These are phyloP conservation scores for Setophaga kirtlandii DNA, from an alignment of 2,113 vertebrate genomes.

Conservation along the genomic window DNA sequence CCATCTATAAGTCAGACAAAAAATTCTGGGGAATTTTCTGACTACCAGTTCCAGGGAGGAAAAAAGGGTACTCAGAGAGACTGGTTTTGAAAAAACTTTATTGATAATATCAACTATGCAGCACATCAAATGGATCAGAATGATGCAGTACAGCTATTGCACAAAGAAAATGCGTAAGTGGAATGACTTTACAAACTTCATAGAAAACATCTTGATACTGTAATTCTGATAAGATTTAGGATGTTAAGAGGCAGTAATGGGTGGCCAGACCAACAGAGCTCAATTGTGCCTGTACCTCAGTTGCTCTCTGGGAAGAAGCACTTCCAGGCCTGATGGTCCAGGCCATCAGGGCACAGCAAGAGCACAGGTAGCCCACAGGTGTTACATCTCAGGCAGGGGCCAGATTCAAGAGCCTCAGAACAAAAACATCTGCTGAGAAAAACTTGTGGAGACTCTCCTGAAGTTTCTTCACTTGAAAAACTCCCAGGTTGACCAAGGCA, in stretches of 20 bases:
- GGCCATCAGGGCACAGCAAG: no score
- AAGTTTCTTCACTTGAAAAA: neutral
- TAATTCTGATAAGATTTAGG: neutral
- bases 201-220: neutral
- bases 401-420: neutral
- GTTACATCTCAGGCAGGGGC: neutral
- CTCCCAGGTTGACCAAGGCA: neutral
- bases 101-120: neutral
- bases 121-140: neutral
- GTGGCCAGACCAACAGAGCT: neutral
- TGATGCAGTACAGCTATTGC: neutral
- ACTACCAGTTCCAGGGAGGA: neutral
- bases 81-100: neutral
- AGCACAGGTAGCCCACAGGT: neutral
- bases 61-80: neutral
- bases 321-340: no score
- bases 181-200: neutral
- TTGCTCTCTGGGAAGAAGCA: neutral
- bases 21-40: neutral
- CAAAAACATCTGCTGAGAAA: neutral
- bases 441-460: neutral
- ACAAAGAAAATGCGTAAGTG: neutral
- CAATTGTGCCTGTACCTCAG: accelerated
- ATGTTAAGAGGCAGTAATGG: neutral
- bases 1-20: neutral